phyloP scores from a whole-genome alignment of 2,113 vertebrate genomes.

The Cavia porcellus region DNA sequence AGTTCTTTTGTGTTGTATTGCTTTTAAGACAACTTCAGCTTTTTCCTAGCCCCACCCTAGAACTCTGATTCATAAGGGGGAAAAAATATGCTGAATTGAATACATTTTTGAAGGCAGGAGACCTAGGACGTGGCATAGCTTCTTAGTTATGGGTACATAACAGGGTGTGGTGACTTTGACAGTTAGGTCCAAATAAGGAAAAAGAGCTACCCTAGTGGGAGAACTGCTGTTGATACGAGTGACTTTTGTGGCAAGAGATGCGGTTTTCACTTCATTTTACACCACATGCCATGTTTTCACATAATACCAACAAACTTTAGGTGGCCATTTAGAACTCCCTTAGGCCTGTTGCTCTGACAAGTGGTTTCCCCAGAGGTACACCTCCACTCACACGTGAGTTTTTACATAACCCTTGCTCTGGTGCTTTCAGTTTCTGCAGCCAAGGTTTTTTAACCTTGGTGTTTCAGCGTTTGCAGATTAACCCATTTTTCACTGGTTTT shows the following conservation, averaged over 20 bases:
- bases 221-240: constrained; percentile 45
- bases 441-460: constrained; percentile 43
- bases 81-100: constrained; percentile 4
- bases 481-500: constrained; percentile 40
- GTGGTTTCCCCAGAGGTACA: not conserved
- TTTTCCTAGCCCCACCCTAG: constrained; percentile 22
- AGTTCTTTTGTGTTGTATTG: constrained; percentile 10
- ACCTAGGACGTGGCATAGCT: constrained; percentile 58
- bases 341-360: not conserved
- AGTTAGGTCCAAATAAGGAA: constrained; percentile 70
- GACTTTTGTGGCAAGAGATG: not conserved
- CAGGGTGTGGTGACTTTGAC: constrained; percentile 70
- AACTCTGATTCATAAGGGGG: constrained; percentile 9
- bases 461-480: constrained; percentile 7
- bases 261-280: not conserved
- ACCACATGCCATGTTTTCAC: not conserved
- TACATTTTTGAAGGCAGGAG: constrained; percentile 6
- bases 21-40: constrained; percentile 29
- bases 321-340: not conserved
- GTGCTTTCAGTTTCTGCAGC: constrained; percentile 30
- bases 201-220: constrained; percentile 23
- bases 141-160: not conserved
- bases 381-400: not conserved
- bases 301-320: not conserved
- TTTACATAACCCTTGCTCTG: constrained; percentile 13